Evolutionary conservation across 1,140 invertebrate species (phyloP).

Genomic region (Drosophila kohkoa): DNA sequence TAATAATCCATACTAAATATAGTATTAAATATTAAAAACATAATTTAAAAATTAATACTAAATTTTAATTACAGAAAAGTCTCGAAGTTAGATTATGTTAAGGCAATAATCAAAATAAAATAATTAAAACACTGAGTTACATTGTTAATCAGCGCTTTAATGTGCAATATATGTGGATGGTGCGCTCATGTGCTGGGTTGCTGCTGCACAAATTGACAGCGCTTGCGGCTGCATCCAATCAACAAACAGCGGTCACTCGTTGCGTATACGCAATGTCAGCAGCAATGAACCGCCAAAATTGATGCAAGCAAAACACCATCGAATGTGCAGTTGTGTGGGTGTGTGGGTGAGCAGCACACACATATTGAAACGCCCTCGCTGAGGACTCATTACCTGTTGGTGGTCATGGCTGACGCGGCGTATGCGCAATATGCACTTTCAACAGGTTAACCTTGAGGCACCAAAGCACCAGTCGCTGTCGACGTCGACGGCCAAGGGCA

Average conservation of each 20-base stretch:
- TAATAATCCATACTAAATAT: no score
- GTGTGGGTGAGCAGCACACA: background rate
- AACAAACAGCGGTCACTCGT: constrained; percentile 17
- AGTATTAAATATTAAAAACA: no score
- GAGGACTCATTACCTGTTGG: constrained; percentile 62
- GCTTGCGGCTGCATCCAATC: constrained; percentile 29
- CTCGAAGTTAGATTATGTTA: no score
- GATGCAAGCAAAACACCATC: background rate
- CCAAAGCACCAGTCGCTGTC: constrained; percentile 6
- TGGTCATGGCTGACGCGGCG: constrained; percentile 44
- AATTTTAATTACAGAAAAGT: no score
- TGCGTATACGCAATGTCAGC: constrained; percentile 31
- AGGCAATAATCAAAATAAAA: no score
- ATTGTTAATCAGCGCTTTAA: no score
- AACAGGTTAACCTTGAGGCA: constrained; percentile 74
- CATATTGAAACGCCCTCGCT: background rate
- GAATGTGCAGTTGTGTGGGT: background rate
- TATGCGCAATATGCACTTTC: constrained; percentile 77
- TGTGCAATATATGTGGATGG: no score
- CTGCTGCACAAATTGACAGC: background rate
- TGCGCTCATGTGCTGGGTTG: background rate
- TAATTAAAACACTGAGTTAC: no score
- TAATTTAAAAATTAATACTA: no score
- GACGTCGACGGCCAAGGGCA: constrained; percentile 31
- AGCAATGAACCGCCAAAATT: background rate